Percentiles rank a stretch among this genome's conserved stretches.
phyloP scores from a whole-genome alignment of 2,797 vertebrate species.

The Siniperca scherzeri region DNA sequence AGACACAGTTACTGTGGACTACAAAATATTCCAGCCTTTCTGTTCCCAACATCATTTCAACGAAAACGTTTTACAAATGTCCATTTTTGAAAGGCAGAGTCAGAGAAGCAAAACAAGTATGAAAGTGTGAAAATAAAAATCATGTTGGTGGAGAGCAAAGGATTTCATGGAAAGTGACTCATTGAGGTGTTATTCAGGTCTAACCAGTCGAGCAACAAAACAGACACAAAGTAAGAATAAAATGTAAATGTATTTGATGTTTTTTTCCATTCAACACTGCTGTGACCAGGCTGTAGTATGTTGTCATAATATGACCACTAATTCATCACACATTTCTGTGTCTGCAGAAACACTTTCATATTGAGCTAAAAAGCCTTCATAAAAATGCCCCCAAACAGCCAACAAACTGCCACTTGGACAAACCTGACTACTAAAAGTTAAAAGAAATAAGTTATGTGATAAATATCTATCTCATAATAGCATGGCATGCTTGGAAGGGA shows the following conservation, averaged over 20 bases:
- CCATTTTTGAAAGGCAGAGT: background rate
- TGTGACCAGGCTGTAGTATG: background rate
- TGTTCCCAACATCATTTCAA: background rate
- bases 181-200: background rate
- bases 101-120: background rate
- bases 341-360: background rate
- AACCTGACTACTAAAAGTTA: background rate
- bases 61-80: background rate
- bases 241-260: background rate
- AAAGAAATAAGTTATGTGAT: background rate
- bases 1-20: background rate
- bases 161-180: background rate
- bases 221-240: background rate
- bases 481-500: background rate
- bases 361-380: background rate
- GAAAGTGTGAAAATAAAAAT: background rate
- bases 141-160: background rate
- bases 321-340: background rate
- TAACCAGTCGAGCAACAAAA: background rate
- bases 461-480: background rate
- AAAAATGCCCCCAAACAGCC: background rate
- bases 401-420: background rate
- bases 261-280: background rate
- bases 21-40: background rate
- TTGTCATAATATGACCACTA: background rate